Evolutionary conservation across 2,113 vertebrate species (phyloP).

Genomic region (Thinocorus orbignyianus): DNA sequence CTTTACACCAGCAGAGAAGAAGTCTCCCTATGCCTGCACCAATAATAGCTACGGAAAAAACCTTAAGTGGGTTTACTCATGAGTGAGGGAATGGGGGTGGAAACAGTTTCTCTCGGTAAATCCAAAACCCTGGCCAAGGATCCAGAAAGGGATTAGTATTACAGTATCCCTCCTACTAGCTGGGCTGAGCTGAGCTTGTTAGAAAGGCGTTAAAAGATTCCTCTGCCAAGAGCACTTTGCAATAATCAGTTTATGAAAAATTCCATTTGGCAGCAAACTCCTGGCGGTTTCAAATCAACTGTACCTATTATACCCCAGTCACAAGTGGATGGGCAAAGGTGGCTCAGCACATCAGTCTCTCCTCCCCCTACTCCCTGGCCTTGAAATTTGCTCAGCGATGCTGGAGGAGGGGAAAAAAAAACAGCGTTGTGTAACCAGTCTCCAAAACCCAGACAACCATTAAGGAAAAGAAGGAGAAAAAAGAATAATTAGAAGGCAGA

Average conservation of each 20-base stretch:
- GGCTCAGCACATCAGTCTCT: not conserved
- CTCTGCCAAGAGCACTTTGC: constrained; percentile 49
- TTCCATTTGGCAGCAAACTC: constrained; percentile 57
- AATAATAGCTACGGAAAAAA: constrained; percentile 4
- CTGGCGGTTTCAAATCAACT: constrained; percentile 48
- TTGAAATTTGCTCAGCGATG: constrained; percentile 21
- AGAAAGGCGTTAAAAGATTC: constrained; percentile 58
- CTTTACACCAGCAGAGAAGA: not conserved
- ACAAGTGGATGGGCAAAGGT: constrained; percentile 55
- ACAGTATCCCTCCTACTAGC: not conserved
- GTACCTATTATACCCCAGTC: constrained; percentile 33
- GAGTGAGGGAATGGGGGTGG: not conserved
- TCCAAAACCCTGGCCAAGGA: constrained; percentile 38
- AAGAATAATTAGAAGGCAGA: not conserved
- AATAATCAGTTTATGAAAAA: constrained; percentile 61
- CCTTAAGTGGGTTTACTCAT: constrained; percentile 25
- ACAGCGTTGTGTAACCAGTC: constrained; percentile 36
- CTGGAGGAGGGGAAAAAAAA: constrained; percentile 35
- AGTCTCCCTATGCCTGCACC: not conserved
- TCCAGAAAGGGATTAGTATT: constrained; percentile 25
- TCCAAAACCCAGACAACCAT: constrained; percentile 2
- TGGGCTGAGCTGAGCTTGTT: constrained; percentile 32
- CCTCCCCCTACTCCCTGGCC: not conserved
- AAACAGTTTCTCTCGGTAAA: not conserved
- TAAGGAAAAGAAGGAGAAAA: not conserved